Conservation (phyloP, 2,797 vertebrate genomes). For the Sebastes kiyomatsui region DNA sequence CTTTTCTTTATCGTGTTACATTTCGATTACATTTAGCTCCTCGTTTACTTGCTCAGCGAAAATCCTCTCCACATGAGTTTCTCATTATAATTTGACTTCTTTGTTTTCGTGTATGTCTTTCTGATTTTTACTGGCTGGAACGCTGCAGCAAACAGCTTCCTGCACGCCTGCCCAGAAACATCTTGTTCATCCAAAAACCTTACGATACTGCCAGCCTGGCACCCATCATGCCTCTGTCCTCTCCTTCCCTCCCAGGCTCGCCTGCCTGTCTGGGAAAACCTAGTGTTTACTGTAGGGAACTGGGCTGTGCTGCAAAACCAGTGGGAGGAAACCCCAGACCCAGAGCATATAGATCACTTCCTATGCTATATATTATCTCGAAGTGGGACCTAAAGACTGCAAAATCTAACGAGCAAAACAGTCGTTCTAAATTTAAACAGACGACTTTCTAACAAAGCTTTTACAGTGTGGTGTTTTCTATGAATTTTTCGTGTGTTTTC, state of each 20-base stretch:
- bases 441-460: conserved; percentile 8
- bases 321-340: conserved; percentile 15
- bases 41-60: neutral
- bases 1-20: neutral
- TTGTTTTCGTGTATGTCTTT: neutral
- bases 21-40: neutral
- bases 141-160: conserved; percentile 11
- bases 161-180: conserved; percentile 39
- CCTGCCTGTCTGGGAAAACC: conserved; percentile 31
- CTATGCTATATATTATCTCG: neutral
- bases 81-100: neutral
- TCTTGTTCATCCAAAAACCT: conserved; percentile 29
- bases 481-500: neutral
- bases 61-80: neutral
- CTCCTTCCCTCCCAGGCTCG: neutral
- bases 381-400: neutral
- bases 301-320: conserved; percentile 20
- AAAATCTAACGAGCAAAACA: conserved; percentile 23
- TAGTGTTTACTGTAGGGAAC: conserved; percentile 31
- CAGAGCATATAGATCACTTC: neutral
- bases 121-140: conserved; percentile 12
- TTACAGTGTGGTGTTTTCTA: neutral
- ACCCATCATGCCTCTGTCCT: neutral
- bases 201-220: conserved; percentile 26
- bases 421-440: neutral